Percentiles rank a stretch among this genome's conserved stretches.
Conservation (phyloP, 1,140 invertebrate genomes). For the Drosophila sulfurigaster region DNA sequence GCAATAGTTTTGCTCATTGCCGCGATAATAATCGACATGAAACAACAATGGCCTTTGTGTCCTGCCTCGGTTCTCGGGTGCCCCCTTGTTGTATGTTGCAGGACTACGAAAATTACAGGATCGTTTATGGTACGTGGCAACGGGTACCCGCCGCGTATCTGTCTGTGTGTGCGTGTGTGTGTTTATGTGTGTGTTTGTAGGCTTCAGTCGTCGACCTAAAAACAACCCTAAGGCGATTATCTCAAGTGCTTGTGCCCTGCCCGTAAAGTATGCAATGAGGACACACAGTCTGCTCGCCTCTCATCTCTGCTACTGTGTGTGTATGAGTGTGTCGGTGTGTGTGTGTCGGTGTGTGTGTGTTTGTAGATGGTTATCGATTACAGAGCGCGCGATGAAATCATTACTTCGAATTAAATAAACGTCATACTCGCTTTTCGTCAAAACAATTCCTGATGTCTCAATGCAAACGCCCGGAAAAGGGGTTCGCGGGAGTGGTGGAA, state of each 20-base stretch:
- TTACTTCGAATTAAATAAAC: constrained; percentile 85
- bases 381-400: constrained; percentile 82
- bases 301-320: not conserved
- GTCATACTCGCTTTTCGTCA: constrained; percentile 79
- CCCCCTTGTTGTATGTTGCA: constrained; percentile 45
- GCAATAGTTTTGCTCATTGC: constrained; percentile 85
- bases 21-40: constrained; percentile 83
- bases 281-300: not conserved
- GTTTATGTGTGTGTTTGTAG: too few species aligned
- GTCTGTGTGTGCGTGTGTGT: too few species aligned
- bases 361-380: constrained; percentile 82
- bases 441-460: constrained; percentile 73
- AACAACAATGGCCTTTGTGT: constrained; percentile 81
- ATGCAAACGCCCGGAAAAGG: constrained; percentile 37
- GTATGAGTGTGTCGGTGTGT: constrained; percentile 12
- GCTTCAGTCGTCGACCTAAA: constrained; percentile 47
- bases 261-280: constrained; percentile 47
- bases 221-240: constrained; percentile 84
- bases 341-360: constrained; percentile 37
- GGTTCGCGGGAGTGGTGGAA: not conserved
- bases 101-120: constrained; percentile 70
- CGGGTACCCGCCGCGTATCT: constrained; percentile 36
- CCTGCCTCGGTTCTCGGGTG: constrained; percentile 58
- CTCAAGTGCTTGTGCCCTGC: constrained; percentile 73
- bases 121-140: constrained; percentile 68